Conservation (phyloP, 2,797 vertebrate genomes). For the Mormyrus proboscirostris region DNA sequence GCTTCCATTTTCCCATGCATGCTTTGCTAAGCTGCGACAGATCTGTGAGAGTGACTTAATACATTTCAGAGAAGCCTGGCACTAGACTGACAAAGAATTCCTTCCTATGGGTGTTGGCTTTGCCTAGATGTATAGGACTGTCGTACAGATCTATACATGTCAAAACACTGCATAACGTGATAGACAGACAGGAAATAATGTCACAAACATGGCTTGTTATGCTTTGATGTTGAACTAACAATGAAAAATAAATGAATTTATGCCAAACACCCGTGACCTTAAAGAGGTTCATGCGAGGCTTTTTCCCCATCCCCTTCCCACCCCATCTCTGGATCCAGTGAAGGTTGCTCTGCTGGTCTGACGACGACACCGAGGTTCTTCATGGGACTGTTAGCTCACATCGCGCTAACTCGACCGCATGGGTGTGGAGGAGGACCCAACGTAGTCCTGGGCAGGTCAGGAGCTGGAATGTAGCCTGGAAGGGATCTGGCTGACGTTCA, state of each 20-base stretch:
- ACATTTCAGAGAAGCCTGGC: neutral
- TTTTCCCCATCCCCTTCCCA: neutral
- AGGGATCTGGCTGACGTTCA: neutral
- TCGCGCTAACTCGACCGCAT: neutral
- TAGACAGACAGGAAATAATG: neutral
- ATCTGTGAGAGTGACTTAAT: neutral
- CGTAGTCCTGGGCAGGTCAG: neutral
- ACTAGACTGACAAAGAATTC: neutral
- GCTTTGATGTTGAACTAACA: neutral
- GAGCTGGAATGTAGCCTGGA: conserved; percentile 9
- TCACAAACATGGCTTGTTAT: neutral
- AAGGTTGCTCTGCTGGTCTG: neutral
- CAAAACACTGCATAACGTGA: neutral
- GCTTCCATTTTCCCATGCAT: neutral
- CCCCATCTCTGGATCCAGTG: neutral
- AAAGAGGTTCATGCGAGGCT: neutral
- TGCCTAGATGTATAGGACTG: neutral
- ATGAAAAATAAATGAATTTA: neutral
- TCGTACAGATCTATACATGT: neutral
- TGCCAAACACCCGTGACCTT: neutral
- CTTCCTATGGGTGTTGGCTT: neutral
- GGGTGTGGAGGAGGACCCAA: neutral
- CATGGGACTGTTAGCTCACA: neutral
- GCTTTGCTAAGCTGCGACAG: neutral
- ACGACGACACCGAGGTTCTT: neutral